Evolutionary conservation across 1,140 invertebrate species (phyloP).

Genomic region (Pachyrhynchus sulphureomaculatus): DNA sequence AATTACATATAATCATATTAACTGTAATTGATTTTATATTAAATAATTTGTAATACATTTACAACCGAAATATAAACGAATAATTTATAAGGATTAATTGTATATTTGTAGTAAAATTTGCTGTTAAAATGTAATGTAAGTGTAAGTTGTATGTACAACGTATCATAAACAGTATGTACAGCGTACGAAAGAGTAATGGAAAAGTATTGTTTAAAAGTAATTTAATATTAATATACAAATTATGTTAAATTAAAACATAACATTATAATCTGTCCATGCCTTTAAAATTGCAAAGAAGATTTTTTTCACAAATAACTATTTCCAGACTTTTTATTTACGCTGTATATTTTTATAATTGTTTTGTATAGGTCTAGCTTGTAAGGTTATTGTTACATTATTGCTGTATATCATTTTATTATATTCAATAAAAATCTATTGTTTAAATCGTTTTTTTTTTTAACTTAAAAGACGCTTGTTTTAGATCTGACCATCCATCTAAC

Average conservation of each 20-base stretch:
- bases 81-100: not conserved
- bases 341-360: not conserved
- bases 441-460: not conserved
- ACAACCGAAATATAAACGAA: not conserved
- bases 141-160: too few relatives aligned
- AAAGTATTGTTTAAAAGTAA: too few relatives aligned
- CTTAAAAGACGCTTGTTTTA: too few relatives aligned
- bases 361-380: constrained; percentile 17
- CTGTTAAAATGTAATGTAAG: too few relatives aligned
- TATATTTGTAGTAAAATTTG: too few relatives aligned
- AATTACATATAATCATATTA: not conserved
- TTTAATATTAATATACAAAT: too few relatives aligned
- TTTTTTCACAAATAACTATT: not conserved
- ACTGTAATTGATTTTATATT: not conserved
- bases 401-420: constrained; percentile 25
- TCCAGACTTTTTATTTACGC: not conserved
- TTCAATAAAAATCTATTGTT: constrained; percentile 24
- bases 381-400: constrained; percentile 13
- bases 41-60: not conserved
- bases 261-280: not conserved
- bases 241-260: not conserved
- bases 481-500: too few relatives aligned
- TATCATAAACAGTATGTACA: too few relatives aligned
- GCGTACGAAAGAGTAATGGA: too few relatives aligned
- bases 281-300: not conserved